Evolutionary conservation across 2,888 invertebrate genomes (phyloP), one percentile per base, ranked within the genome.

Genomic region (Lutraria lutraria): DNA sequence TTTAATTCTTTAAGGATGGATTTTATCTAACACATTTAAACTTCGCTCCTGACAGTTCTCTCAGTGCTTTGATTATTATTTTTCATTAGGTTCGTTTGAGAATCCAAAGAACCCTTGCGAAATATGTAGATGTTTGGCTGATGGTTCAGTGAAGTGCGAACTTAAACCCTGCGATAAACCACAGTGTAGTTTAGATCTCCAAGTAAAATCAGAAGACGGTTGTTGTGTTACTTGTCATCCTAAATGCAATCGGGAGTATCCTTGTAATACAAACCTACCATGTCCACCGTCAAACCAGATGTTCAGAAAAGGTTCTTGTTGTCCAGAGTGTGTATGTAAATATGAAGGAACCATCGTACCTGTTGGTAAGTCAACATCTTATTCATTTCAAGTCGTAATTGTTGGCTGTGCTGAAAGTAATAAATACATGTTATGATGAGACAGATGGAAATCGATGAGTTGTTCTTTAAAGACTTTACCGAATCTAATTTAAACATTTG

Each of bases 281-380:
- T 85, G 85, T 52, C n/a, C 56, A 12, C 3, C 1, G 6, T 21
- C 29, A 16, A 85, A 85, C 29, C 81, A 79, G 43, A 43, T 60
- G 12, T 85, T 25, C 56, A 53, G 34, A 34, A 25, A 56, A 4
- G 80, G 43, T 34, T 54, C 53, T 8, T 85, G 85, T 16, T 81
- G 81, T 53, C 81, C 53, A 0, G 72, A 52, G 29, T 86, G 86
- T 31, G 86, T 81, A 0, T 86, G 86, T 29, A 68, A 43, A 25
- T 81, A 68, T 60, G 53, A 86, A 16, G 86, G 81, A 43, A 25
- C 56, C n/a, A 34, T 86, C 13, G 60, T 81, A 15, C 81, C 86
- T 21, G 52, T 54, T 56, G 86, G 86, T 86, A 68, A 19, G 52
- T 83, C 29, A 43, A 43, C 2, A n/a, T n/a, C n/a, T n/a, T n/a